Evolutionary conservation across 2,888 invertebrate species (phyloP).

Genomic region (Megamerina dolium): DNA sequence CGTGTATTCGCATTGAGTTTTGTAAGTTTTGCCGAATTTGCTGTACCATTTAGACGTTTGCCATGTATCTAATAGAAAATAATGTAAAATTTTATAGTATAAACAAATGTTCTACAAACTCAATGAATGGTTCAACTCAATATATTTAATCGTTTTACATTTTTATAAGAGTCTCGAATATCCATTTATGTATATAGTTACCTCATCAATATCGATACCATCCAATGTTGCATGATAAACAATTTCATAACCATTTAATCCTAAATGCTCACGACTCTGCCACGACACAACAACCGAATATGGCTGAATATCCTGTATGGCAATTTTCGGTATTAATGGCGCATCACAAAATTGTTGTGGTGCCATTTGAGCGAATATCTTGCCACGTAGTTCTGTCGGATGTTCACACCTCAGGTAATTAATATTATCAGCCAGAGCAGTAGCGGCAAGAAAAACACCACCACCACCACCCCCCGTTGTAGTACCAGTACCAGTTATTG

Average conservation of each 20-base stretch:
- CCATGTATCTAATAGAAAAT: slow-evolving; percentile 61
- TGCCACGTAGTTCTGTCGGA: slow-evolving; percentile 72
- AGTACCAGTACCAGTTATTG: no score
- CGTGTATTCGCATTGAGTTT: slow-evolving; percentile 72
- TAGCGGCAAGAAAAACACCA: not conserved
- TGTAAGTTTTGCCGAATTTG: slow-evolving; percentile 67
- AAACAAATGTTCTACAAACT: not conserved
- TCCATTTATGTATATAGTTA: no score
- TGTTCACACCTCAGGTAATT: slow-evolving; percentile 71
- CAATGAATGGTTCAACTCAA: not conserved
- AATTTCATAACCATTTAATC: slow-evolving; percentile 77
- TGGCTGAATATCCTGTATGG: slow-evolving; percentile 82
- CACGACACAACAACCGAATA: slow-evolving; percentile 82
- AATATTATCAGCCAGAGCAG: slow-evolving; percentile 36
- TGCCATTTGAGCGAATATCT: slow-evolving; percentile 65
- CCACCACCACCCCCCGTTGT: slow-evolving; percentile 7
- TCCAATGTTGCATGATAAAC: slow-evolving; percentile 71
- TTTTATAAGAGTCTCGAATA: not conserved
- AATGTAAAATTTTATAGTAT: not conserved
- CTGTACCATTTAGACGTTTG: slow-evolving; percentile 65
- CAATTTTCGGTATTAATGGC: slow-evolving; percentile 74
- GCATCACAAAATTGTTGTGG: slow-evolving; percentile 79
- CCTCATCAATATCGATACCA: slow-evolving; percentile 30
- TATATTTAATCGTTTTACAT: not conserved
- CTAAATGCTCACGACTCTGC: slow-evolving; percentile 83